phyloP scores from a whole-genome alignment of 2,888 invertebrate species.

The Ashinkailepas kermadecensis region DNA sequence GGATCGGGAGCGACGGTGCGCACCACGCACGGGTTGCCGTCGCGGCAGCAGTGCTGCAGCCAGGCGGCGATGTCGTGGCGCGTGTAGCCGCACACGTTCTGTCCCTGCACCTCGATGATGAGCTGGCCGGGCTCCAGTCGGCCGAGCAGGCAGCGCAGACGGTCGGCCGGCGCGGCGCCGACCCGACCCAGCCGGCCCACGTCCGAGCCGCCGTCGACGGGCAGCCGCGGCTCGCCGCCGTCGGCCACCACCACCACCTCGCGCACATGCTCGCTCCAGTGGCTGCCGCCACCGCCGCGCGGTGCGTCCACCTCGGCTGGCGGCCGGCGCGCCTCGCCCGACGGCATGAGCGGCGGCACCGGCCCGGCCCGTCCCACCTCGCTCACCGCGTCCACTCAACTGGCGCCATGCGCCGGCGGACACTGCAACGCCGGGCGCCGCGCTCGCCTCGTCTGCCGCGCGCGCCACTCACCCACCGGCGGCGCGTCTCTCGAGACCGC shows the following conservation, averaged over 20 bases:
- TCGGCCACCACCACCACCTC: slow-evolving; percentile 29
- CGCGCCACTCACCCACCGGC: neutral
- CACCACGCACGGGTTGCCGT: slow-evolving; percentile 48
- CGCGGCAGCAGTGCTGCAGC: slow-evolving; percentile 49
- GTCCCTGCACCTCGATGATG: slow-evolving; percentile 49
- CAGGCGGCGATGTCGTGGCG: slow-evolving; percentile 49
- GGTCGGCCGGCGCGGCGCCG: slow-evolving; percentile 26
- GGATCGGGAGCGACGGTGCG: slow-evolving; percentile 44
- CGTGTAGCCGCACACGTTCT: slow-evolving; percentile 52
- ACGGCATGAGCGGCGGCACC: neutral
- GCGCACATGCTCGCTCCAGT: slow-evolving; percentile 32
- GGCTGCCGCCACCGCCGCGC: slow-evolving; percentile 25
- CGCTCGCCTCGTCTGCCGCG: neutral
- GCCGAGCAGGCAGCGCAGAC: slow-evolving; percentile 29
- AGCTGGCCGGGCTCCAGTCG: slow-evolving; percentile 30
- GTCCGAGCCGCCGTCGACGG: slow-evolving; percentile 33
- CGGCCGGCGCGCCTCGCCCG: slow-evolving; percentile 3
- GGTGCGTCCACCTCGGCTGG: neutral
- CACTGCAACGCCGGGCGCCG: neutral
- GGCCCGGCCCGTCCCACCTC: neutral
- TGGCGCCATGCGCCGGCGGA: no score
- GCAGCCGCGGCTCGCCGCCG: neutral
- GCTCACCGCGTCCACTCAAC: no score
- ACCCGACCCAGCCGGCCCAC: slow-evolving; percentile 33
- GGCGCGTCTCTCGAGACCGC: neutral